Evolutionary conservation across 2,113 vertebrate genomes (phyloP).

Genomic region (Neotragus moschatus): DNA sequence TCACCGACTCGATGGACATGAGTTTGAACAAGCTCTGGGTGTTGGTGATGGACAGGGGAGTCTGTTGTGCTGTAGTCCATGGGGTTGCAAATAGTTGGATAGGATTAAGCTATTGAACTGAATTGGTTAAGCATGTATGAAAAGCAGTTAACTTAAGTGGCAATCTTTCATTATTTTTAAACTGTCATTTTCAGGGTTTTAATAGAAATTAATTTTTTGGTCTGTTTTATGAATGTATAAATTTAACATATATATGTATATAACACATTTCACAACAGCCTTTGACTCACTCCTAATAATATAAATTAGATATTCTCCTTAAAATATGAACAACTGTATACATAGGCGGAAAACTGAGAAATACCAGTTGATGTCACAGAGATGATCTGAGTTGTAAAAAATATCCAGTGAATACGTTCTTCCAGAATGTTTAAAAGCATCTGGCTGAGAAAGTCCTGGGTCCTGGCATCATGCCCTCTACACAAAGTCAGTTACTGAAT

Average conservation of each 20-base stretch:
- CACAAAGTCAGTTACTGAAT: neutral
- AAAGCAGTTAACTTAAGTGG: neutral
- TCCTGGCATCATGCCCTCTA: neutral
- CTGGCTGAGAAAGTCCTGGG: neutral
- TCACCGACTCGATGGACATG: neutral
- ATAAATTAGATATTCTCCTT: neutral
- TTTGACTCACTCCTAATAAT: neutral
- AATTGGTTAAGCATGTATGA: neutral
- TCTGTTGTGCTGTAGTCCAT: neutral
- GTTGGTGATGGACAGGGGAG: neutral
- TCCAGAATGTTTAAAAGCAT: neutral
- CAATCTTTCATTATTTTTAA: neutral
- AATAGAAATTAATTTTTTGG: neutral
- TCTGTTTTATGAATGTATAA: neutral
- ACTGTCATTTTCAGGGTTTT: neutral
- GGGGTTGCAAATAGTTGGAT: neutral
- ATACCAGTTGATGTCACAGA: neutral
- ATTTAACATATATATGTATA: neutral
- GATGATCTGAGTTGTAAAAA: neutral
- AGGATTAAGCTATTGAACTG: neutral
- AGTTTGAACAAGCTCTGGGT: neutral
- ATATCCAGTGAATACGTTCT: neutral
- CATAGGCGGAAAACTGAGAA: neutral
- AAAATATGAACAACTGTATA: neutral
- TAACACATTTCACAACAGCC: neutral